phyloP scores from a whole-genome alignment of 2,888 invertebrate species.

The Sisyra terminalis region DNA sequence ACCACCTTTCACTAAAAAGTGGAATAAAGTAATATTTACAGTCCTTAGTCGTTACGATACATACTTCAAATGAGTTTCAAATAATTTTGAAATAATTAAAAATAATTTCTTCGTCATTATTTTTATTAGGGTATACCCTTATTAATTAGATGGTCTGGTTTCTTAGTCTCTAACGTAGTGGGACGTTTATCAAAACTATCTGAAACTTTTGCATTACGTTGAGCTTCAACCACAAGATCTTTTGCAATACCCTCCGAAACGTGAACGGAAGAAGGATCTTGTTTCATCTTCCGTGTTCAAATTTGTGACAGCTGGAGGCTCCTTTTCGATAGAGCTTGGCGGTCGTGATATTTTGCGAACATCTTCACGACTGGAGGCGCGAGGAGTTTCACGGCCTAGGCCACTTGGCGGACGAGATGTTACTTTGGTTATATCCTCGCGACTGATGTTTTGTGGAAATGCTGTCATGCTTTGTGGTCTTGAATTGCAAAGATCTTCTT shows the following conservation, averaged over 20 bases:
- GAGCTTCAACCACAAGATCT: background rate
- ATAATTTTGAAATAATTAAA: too few relatives aligned
- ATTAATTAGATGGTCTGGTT: conserved; percentile 1
- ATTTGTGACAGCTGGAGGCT: background rate
- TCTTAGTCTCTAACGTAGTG: conserved; percentile 2
- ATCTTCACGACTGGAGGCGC: background rate
- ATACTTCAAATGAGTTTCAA: too few relatives aligned
- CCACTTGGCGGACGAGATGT: background rate
- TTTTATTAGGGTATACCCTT: too few relatives aligned
- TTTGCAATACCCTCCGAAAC: background rate
- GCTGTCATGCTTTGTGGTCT: conserved; percentile 1
- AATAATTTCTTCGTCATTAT: too few relatives aligned
- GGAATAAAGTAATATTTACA: too few relatives aligned
- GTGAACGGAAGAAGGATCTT: too few relatives aligned
- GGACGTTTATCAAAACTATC: conserved; percentile 7
- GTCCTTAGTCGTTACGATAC: too few relatives aligned
- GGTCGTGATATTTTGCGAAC: background rate
- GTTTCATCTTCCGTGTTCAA: too few relatives aligned
- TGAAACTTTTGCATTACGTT: conserved; percentile 5
- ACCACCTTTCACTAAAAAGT: too few relatives aligned
- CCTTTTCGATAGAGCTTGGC: background rate
- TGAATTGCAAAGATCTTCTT: conserved; percentile 1
- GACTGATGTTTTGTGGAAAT: background rate
- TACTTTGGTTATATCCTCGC: conserved; percentile 1
- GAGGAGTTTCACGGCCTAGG: background rate